These are phyloP conservation scores for Hycleus phaleratus DNA, from an alignment of 1,140 invertebrate species.

Conservation along the genomic window DNA sequence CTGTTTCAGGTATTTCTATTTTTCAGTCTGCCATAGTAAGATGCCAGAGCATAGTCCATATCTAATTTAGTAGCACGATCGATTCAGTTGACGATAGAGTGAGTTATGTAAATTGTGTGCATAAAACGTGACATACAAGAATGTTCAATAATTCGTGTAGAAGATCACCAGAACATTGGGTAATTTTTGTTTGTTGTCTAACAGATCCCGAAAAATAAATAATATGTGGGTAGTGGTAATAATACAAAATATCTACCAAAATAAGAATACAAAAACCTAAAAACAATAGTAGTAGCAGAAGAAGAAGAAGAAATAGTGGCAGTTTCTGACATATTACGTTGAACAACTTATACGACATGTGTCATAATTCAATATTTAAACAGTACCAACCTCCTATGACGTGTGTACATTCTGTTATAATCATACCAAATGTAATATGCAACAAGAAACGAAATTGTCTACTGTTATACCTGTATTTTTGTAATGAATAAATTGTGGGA, in stretches of 20 bases:
- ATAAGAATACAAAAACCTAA: too few species aligned
- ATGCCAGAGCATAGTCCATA: too few species aligned
- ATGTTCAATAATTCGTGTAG: too few species aligned
- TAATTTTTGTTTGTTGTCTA: constrained; percentile 7
- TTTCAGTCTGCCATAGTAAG: too few species aligned
- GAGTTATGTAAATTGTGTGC: too few species aligned
- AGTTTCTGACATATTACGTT: constrained; percentile 15
- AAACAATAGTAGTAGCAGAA: too few species aligned
- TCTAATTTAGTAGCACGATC: too few species aligned
- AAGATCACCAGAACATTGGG: too few species aligned
- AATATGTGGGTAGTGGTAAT: constrained; percentile 8
- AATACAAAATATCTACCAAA: constrained; percentile 1
- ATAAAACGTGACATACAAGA: too few species aligned
- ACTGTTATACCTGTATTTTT: neutral
- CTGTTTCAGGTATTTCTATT: too few species aligned
- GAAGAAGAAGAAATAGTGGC: neutral
- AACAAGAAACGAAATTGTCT: neutral
- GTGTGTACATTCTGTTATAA: constrained; percentile 5
- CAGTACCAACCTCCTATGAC: constrained; percentile 10
- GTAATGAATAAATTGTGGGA: neutral
- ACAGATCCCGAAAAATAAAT: neutral
- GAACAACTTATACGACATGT: constrained; percentile 16
- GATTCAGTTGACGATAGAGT: too few species aligned
- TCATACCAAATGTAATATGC: constrained; percentile 5
- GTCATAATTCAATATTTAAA: constrained; percentile 21